These are phyloP conservation scores for Pseudotriccus pelzelni DNA, from an alignment of 2,797 vertebrate genomes.

Conservation along the genomic window DNA sequence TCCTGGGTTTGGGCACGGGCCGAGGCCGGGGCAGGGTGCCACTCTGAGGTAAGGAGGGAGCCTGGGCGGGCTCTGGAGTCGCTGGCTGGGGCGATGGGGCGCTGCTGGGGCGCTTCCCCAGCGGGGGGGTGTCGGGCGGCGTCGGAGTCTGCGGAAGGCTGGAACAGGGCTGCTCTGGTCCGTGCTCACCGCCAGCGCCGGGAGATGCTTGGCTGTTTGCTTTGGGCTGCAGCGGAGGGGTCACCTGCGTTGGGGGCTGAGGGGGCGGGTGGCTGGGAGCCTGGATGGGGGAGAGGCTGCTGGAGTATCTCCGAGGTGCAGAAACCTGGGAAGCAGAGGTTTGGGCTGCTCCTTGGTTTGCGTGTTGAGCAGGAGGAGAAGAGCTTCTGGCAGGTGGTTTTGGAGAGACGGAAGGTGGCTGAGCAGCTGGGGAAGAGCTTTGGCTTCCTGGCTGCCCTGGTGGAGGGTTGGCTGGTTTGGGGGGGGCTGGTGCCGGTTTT, in stretches of 20 bases:
- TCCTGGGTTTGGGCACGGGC: conserved; percentile 92
- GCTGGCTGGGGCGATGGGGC: background rate
- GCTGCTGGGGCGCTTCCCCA: conserved; percentile 52
- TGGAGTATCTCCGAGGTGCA: conserved; percentile 85
- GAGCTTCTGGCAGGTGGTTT: conserved; percentile 80
- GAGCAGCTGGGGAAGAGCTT: conserved; percentile 67
- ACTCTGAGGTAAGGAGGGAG: conserved; percentile 68
- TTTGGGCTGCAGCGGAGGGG: conserved; percentile 68
- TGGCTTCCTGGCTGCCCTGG: conserved; percentile 82
- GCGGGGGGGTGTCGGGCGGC: conserved; percentile 88
- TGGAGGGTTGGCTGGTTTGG: conserved; percentile 89
- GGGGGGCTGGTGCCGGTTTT: conserved; percentile 95
- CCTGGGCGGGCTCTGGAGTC: conserved; percentile 47
- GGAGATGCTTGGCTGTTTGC: conserved; percentile 21
- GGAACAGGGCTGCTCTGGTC: conserved; percentile 69
- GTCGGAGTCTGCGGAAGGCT: conserved; percentile 87
- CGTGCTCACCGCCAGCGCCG: conserved; percentile 46
- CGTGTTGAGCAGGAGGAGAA: conserved; percentile 76
- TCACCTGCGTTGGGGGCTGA: conserved; percentile 85
- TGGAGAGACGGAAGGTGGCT: conserved; percentile 80
- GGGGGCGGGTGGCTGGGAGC: conserved; percentile 94
- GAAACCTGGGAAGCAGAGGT: conserved; percentile 59
- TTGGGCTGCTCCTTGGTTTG: conserved; percentile 72
- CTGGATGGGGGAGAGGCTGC: conserved; percentile 86
- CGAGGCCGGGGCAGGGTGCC: conserved; percentile 86